These are phyloP conservation scores for Artemia sp. DNA, from an alignment of 2,888 invertebrate species.

Conservation along the genomic window DNA sequence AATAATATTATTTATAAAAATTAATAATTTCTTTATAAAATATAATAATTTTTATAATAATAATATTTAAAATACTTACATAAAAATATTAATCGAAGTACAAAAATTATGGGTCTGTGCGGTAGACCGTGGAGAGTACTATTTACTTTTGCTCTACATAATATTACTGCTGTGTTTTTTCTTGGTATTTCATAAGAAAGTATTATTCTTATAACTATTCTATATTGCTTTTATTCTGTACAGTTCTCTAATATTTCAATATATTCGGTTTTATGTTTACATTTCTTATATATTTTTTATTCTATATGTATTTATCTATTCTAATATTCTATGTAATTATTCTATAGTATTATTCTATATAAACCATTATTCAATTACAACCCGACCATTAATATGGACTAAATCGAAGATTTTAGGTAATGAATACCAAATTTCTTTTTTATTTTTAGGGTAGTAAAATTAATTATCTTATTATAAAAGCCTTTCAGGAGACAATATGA, in stretches of 20 bases:
- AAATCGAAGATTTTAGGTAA: too few relatives aligned
- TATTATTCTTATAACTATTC: slow-evolving; percentile 26
- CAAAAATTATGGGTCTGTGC: too few relatives aligned
- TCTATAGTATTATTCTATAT: slow-evolving; percentile 28
- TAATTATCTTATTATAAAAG: too few relatives aligned
- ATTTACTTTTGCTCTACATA: slow-evolving; percentile 21
- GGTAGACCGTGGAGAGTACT: slow-evolving; percentile 15
- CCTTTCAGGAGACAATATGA: too few relatives aligned
- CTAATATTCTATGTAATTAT: slow-evolving; percentile 23
- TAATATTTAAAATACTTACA: too few relatives aligned
- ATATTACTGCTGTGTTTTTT: slow-evolving; percentile 24
- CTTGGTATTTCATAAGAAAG: slow-evolving; percentile 20
- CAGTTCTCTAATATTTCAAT: slow-evolving; percentile 24
- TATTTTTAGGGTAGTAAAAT: too few relatives aligned
- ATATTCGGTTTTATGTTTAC: slow-evolving; percentile 26
- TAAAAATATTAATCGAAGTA: too few relatives aligned
- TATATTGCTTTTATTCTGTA: slow-evolving; percentile 24
- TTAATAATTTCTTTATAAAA: too few relatives aligned
- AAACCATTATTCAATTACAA: slow-evolving; percentile 24
- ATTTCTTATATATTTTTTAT: slow-evolving; percentile 22
- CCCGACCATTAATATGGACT: too few relatives aligned
- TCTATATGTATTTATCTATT: slow-evolving; percentile 25
- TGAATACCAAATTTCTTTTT: too few relatives aligned
- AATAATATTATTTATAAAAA: too few relatives aligned
- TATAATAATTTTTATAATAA: too few relatives aligned